phyloP scores from a whole-genome alignment of 2,888 invertebrate species.

The Hyles lineata region DNA sequence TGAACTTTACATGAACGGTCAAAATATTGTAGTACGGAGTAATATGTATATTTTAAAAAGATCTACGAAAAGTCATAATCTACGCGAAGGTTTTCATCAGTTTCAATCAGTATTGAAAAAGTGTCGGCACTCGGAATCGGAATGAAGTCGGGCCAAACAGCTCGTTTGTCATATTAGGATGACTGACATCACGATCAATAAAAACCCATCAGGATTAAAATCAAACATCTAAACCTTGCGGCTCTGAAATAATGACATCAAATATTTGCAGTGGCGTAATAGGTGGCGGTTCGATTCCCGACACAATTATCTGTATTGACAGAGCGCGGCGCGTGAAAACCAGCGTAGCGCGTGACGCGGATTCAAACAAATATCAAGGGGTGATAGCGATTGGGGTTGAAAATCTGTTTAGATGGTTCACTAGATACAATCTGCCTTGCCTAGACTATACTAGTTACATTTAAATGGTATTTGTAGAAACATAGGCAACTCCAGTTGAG shows the following conservation, averaged over 20 bases:
- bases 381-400: background rate
- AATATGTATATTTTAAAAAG: too few species aligned
- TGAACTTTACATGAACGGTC: too few species aligned
- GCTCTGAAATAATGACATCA: constrained; percentile 33
- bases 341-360: constrained; percentile 25
- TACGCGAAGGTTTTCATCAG: too few species aligned
- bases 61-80: too few species aligned
- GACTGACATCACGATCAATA: background rate
- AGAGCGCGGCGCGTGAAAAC: constrained; percentile 29
- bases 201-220: constrained; percentile 1
- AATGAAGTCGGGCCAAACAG: too few species aligned
- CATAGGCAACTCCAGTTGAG: too few species aligned
- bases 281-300: constrained; percentile 41
- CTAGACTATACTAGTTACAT: background rate
- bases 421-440: background rate
- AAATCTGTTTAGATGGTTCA: background rate
- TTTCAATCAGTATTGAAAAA: too few species aligned
- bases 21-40: too few species aligned
- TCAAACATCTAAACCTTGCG: constrained; percentile 21
- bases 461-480: background rate
- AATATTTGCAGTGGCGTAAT: constrained; percentile 42
- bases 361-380: constrained; percentile 27
- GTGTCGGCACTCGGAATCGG: too few species aligned
- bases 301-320: constrained; percentile 33
- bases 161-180: too few species aligned